Percentiles rank a stretch among this genome's conserved stretches.
Evolutionary conservation across 1,140 invertebrate genomes (phyloP).

Genomic region (Ceratina australensis): DNA sequence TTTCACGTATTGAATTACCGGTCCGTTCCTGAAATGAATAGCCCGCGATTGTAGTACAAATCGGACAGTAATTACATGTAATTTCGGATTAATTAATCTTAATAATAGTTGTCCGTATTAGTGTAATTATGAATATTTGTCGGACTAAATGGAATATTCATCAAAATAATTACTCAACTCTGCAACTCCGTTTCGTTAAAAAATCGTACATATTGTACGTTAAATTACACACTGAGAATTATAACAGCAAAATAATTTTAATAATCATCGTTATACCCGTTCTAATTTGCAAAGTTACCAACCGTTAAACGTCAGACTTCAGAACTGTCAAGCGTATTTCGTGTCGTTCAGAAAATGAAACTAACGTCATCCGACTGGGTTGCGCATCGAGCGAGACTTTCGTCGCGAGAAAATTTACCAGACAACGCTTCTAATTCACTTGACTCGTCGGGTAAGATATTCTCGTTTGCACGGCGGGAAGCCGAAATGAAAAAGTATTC

Average conservation of each 20-base stretch:
- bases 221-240: not conserved
- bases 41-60: too few relatives aligned
- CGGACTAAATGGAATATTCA: too few relatives aligned
- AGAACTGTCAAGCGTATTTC: constrained; percentile 54
- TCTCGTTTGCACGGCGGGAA: not conserved
- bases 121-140: too few relatives aligned
- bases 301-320: too few relatives aligned
- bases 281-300: not conserved
- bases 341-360: constrained; percentile 63
- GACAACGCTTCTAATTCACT: not conserved
- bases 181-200: too few relatives aligned
- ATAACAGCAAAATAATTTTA: not conserved
- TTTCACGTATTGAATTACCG: too few relatives aligned
- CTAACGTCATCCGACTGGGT: constrained; percentile 45
- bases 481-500: not conserved
- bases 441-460: not conserved
- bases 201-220: too few relatives aligned
- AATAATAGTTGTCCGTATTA: too few relatives aligned
- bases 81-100: too few relatives aligned
- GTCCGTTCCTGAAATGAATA: too few relatives aligned
- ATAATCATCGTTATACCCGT: not conserved
- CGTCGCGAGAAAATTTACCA: constrained; percentile 23
- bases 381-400: not conserved
- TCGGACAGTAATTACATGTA: too few relatives aligned
- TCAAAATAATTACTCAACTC: too few relatives aligned